Evolutionary conservation across 2,113 vertebrate species (phyloP), one percentile per base, ranked within the genome.

Genomic region (Pholis gunnellus): DNA sequence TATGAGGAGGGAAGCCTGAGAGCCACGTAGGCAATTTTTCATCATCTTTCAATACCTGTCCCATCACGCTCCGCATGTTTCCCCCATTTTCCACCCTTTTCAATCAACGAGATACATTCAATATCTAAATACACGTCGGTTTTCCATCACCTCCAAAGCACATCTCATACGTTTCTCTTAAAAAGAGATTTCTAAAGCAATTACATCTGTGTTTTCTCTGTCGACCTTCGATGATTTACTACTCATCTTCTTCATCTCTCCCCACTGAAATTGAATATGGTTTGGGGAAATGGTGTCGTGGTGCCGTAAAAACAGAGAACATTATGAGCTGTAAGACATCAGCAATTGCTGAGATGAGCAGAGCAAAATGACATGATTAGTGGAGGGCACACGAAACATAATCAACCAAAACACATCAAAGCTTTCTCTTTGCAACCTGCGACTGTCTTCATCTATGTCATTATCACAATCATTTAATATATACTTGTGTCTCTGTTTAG

Each of bases 321-420:
- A 70, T 70, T 77, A 79, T 66, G 77, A 75, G 72, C 75, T 75
- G 46, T 72, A 67, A 77, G 57, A 86, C 46, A 60, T 61, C 67
- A 86, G 60, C 46, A 71, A 63, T 63, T 72, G 63, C 72, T 84
- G 65, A 74, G 69, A 84, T 56, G 67, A 82, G 63, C 57, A 42
- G 36, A 88, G 66, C 17, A 71, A 78, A 82, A 82, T 27, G 42
- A 48, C 25, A 27, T 79, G 75, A 88, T 78, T 84, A 86, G 48
- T 5, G 27, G 36, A 85, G 29, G 44, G 27, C 60, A 57, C 73
- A 50, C n/a, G 14, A 52, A 36, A 84, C 56, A 57, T 52, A 84
- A 77, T 82, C 69, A 64, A 52, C n/a, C 17, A 69, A 20, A 78
- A 66, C 56, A 78, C 68, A 84, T 84, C 60, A 78, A 52, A 52